Evolutionary conservation across 2,797 vertebrate species (phyloP).

Genomic region (Lithobates sylvaticus): DNA sequence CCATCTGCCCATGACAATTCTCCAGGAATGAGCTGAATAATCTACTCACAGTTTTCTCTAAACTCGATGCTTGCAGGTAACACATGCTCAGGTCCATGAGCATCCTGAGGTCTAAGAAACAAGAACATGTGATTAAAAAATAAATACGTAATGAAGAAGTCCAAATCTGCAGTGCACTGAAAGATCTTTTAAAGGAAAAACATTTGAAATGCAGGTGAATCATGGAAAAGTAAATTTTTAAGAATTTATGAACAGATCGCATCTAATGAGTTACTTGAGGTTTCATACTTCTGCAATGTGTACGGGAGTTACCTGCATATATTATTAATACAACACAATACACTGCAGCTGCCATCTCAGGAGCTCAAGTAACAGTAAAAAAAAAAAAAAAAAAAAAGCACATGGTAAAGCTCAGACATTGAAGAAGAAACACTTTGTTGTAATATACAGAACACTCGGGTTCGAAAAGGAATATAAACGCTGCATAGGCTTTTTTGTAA

Average conservation of each 20-base stretch:
- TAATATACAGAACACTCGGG: not conserved
- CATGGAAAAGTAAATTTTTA: conserved; percentile 13
- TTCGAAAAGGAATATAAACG: too few relatives aligned
- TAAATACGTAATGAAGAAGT: not conserved
- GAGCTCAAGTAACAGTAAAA: conserved; percentile 57
- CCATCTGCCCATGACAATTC: not conserved
- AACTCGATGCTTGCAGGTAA: conserved; percentile 96
- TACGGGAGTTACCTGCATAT: conserved; percentile 35
- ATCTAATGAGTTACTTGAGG: not conserved
- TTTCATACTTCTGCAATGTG: not conserved
- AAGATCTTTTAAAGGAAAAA: conserved; percentile 60
- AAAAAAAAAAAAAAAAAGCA: not conserved
- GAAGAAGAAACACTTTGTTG: not conserved
- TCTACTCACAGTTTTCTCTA: conserved; percentile 94
- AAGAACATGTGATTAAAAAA: conserved; percentile 30
- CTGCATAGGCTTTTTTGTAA: too few relatives aligned
- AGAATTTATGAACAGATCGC: not conserved
- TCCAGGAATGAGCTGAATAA: not conserved
- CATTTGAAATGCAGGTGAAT: conserved; percentile 39
- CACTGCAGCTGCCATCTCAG: conserved; percentile 47
- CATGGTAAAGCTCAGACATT: not conserved
- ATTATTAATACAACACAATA: conserved; percentile 64
- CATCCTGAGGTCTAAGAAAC: conserved; percentile 85
- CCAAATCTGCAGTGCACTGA: conserved; percentile 57
- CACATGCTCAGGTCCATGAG: conserved; percentile 83